Conservation (phyloP, 2,888 invertebrate species). For the Darwinula stevensoni region DNA sequence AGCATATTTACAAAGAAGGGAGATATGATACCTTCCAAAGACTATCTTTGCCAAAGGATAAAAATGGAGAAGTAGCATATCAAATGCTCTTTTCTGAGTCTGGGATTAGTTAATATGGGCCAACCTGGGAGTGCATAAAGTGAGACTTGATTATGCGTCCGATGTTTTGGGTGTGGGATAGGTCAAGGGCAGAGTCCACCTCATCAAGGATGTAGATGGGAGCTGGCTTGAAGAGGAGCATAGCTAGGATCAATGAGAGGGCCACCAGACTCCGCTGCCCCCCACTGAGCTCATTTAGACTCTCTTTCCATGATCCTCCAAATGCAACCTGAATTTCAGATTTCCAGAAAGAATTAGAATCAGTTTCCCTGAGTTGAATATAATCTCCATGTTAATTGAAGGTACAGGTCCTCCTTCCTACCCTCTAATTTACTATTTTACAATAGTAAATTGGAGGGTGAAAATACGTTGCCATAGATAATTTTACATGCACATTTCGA, state of each 20-base stretch:
- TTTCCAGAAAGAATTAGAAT: not conserved
- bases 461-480: no score
- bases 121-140: conserved; percentile 56
- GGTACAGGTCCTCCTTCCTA: not conserved
- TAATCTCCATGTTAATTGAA: not conserved
- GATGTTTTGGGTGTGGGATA: conserved; percentile 95
- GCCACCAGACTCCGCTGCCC: conserved; percentile 90
- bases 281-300: conserved; percentile 76
- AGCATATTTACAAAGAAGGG: no score
- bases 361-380: conserved; percentile 3
- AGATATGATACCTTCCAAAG: no score
- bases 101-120: no score
- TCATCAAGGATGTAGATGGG: conserved; percentile 96
- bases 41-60: not conserved
- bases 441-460: no score
- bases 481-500: no score
- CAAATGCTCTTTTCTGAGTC: not conserved
- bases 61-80: not conserved
- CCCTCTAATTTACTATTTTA: not conserved
- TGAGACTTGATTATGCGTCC: conserved; percentile 73
- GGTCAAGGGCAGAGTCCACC: conserved; percentile 90
- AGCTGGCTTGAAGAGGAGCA: conserved; percentile 88
- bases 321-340: conserved; percentile 48
- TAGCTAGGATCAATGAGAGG: conserved; percentile 73
- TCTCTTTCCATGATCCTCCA: conserved; percentile 83